Evolutionary conservation across 1,140 invertebrate genomes (phyloP).

Genomic region (Drosophila sp.): DNA sequence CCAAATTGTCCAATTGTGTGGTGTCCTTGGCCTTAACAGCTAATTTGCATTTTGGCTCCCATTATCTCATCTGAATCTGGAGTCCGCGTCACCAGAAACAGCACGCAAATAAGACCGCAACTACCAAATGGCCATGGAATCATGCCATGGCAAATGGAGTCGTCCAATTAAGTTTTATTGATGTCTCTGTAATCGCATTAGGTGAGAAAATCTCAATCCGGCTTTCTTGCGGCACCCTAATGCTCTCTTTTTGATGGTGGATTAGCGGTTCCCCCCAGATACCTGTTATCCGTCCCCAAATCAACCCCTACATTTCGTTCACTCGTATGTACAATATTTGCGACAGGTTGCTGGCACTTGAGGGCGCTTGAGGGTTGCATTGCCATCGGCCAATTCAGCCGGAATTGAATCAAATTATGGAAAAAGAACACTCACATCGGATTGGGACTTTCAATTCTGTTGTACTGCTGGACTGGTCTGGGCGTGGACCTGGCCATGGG

Average conservation of each 20-base stretch:
- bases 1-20: constrained; percentile 6
- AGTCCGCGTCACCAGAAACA: neutral
- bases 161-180: constrained; percentile 22
- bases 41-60: neutral
- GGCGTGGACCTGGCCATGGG: neutral
- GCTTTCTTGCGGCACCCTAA: constrained; percentile 4
- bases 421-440: constrained; percentile 44
- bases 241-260: neutral
- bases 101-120: constrained; percentile 13
- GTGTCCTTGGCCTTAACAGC: constrained; percentile 10
- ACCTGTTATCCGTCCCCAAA: constrained; percentile 8
- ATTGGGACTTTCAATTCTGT: constrained; percentile 22
- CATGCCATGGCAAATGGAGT: constrained; percentile 12
- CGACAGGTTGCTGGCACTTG: constrained; percentile 11
- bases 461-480: constrained; percentile 2
- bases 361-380: constrained; percentile 31
- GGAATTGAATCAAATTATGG: constrained; percentile 65
- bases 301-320: neutral
- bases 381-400: constrained; percentile 41
- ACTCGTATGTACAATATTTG: neutral
- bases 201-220: constrained; percentile 23
- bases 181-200: constrained; percentile 20
- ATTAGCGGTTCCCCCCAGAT: neutral
- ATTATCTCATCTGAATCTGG: neutral
- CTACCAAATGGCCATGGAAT: neutral